These are phyloP conservation scores for Rutilus rutilus DNA, from an alignment of 2,113 vertebrate genomes.

Conservation along the genomic window DNA sequence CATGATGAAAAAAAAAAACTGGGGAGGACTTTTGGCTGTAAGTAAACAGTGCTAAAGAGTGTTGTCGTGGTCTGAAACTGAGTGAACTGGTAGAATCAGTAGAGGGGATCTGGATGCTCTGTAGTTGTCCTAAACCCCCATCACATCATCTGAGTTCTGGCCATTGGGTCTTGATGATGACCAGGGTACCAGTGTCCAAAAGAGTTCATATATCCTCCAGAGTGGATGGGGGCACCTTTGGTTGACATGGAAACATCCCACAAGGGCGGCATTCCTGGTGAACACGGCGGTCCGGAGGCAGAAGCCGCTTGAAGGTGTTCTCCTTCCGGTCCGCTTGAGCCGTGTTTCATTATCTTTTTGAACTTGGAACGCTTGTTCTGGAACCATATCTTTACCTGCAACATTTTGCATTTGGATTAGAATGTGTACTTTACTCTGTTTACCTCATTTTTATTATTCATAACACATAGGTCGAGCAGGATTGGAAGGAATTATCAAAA, in stretches of 20 bases:
- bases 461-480: neutral
- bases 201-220: slow-evolving; percentile 80
- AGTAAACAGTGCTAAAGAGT: slow-evolving; percentile 19
- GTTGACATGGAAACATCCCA: slow-evolving; percentile 83
- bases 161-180: slow-evolving; percentile 80
- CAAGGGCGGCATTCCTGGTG: slow-evolving; percentile 75
- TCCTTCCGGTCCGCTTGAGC: slow-evolving; percentile 76
- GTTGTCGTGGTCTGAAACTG: slow-evolving; percentile 17
- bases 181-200: slow-evolving; percentile 87
- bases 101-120: neutral
- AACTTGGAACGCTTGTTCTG: slow-evolving; percentile 83
- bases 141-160: slow-evolving; percentile 87
- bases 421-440: neutral
- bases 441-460: neutral
- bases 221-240: slow-evolving; percentile 77
- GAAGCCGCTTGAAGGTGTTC: slow-evolving; percentile 73
- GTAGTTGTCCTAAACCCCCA: neutral
- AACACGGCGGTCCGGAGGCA: slow-evolving; percentile 74
- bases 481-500: neutral
- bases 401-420: slow-evolving; percentile 31
- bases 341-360: slow-evolving; percentile 93
- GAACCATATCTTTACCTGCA: slow-evolving; percentile 95
- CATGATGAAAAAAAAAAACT: slow-evolving; percentile 27
- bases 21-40: neutral
- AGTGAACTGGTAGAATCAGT: neutral